Conservation (phyloP, 2,113 vertebrate genomes). For the Pseudonaja textilis region DNA sequence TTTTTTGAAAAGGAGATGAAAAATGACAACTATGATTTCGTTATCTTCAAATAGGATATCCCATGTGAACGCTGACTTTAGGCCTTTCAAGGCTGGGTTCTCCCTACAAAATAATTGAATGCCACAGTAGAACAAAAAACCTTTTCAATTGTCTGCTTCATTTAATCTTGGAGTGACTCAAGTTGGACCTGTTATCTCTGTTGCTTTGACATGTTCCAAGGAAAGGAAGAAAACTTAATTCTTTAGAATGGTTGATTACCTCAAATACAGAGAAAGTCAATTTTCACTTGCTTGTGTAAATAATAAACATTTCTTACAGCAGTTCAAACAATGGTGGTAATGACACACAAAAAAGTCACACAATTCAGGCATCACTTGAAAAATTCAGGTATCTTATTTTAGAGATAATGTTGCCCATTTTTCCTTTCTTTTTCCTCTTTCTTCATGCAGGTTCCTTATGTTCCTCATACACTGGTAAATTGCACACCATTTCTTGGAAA, state of each 20-base stretch:
- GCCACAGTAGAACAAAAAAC: neutral
- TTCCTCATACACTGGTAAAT: slow-evolving; percentile 68
- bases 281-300: neutral
- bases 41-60: neutral
- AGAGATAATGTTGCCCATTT: slow-evolving; percentile 56
- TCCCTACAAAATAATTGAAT: neutral
- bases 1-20: neutral
- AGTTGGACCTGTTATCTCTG: neutral
- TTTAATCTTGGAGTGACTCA: neutral
- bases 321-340: slow-evolving; percentile 39
- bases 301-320: slow-evolving; percentile 36
- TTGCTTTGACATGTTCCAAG: neutral
- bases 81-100: neutral
- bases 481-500: slow-evolving; percentile 66
- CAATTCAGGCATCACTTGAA: slow-evolving; percentile 51
- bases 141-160: neutral
- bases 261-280: neutral
- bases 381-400: slow-evolving; percentile 54
- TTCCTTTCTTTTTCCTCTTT: neutral
- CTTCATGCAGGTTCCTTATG: slow-evolving; percentile 62
- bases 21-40: neutral
- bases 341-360: slow-evolving; percentile 43
- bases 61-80: neutral
- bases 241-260: neutral
- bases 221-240: neutral